Evolutionary conservation across 92 coral and sea anemone species (phyloP).

Genomic region (Heliopora coerulea): DNA sequence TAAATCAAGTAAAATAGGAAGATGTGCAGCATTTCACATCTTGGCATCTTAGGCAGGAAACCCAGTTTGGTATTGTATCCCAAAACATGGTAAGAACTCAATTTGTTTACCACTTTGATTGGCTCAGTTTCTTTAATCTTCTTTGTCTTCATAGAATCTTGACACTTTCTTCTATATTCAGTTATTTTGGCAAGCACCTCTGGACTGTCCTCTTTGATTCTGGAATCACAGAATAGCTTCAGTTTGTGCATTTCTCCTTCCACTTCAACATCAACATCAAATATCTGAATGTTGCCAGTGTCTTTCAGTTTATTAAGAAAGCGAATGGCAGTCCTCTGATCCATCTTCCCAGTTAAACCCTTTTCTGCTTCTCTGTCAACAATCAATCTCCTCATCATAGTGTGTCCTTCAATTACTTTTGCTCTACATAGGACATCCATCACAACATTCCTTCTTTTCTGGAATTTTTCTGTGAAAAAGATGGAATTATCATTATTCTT

Average conservation of each 20-base stretch:
- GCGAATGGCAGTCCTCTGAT: constrained; percentile 44
- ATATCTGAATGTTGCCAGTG: constrained; percentile 3
- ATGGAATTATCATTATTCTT: neutral
- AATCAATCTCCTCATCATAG: constrained; percentile 57
- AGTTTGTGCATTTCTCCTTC: constrained; percentile 2
- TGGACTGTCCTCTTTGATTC: constrained; percentile 10
- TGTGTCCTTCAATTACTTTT: constrained; percentile 61
- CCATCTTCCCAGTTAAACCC: constrained; percentile 57
- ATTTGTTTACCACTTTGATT: neutral
- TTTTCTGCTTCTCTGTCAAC: constrained; percentile 57
- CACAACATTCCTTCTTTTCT: constrained; percentile 56
- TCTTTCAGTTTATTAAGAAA: constrained; percentile 6
- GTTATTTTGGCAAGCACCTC: neutral
- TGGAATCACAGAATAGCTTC: constrained; percentile 10
- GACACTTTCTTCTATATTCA: neutral
- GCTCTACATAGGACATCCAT: constrained; percentile 50
- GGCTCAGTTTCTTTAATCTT: neutral
- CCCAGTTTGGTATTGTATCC: constrained; percentile 37
- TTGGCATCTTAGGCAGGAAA: constrained; percentile 64
- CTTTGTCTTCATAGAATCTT: neutral
- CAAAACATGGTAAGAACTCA: neutral
- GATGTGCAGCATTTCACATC: constrained; percentile 66
- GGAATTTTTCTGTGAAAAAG: constrained; percentile 4
- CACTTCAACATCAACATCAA: neutral
- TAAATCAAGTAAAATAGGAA: constrained; percentile 66